Conservation (phyloP, 2,113 vertebrate species). For the Bolborhynchus lineola region DNA sequence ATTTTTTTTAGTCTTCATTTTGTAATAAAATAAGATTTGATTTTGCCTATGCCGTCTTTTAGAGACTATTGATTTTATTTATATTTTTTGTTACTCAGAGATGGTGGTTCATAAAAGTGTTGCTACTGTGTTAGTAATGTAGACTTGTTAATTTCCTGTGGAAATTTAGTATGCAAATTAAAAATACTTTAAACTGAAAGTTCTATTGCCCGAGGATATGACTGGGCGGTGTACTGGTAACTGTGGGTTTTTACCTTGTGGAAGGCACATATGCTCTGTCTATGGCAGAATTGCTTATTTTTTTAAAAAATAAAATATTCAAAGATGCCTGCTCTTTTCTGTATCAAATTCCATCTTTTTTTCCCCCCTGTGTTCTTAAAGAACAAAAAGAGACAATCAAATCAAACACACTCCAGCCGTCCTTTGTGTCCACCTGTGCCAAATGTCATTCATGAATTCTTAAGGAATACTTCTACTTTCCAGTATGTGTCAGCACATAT, state of each 20-base stretch:
- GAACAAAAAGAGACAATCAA: neutral
- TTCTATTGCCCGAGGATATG: neutral
- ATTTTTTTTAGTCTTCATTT: neutral
- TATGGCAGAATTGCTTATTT: neutral
- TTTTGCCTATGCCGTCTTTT: neutral
- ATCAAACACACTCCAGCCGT: neutral
- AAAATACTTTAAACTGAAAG: neutral
- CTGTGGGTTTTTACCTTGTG: neutral
- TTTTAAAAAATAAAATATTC: neutral
- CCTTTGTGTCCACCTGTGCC: conserved; percentile 3
- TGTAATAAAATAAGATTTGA: neutral
- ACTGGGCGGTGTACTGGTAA: neutral
- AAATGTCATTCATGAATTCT: conserved; percentile 10
- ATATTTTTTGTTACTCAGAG: neutral
- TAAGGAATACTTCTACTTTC: conserved; percentile 3
- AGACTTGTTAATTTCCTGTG: neutral
- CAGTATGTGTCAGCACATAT: neutral
- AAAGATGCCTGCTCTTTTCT: neutral
- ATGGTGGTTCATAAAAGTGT: neutral
- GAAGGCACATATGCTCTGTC: neutral
- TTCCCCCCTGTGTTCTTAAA: neutral
- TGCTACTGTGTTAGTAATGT: neutral
- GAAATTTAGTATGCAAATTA: neutral
- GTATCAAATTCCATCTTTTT: neutral
- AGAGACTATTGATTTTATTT: neutral